Conservation (phyloP, 2,113 vertebrate species). For the Aphyosemion australe region DNA sequence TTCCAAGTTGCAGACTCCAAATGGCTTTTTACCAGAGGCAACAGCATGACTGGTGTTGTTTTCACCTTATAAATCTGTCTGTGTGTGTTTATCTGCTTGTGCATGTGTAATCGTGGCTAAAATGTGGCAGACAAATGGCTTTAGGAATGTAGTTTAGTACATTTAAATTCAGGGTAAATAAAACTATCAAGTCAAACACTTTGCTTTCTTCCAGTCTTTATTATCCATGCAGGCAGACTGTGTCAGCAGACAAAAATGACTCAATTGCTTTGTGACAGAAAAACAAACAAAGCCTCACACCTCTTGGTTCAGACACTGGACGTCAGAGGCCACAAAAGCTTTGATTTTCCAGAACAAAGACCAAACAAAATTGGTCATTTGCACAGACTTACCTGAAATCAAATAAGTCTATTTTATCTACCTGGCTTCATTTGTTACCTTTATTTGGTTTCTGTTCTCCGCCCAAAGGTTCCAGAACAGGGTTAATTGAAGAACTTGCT, state of each 20-base stretch:
- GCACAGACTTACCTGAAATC: conserved; percentile 8
- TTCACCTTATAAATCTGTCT: background rate
- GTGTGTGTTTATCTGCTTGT: background rate
- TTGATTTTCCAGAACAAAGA: background rate
- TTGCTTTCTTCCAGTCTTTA: conserved; percentile 4
- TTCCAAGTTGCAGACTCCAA: conserved; percentile 36
- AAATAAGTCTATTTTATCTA: conserved; percentile 10
- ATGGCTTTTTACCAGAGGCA: conserved; percentile 16
- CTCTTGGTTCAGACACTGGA: background rate
- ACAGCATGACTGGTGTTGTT: background rate
- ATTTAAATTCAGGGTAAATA: background rate
- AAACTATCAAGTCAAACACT: conserved; percentile 16
- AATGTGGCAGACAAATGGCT: background rate
- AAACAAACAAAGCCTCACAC: background rate
- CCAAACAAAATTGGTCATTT: conserved; percentile 1
- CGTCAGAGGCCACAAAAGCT: conserved; percentile 3
- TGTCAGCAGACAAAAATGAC: background rate
- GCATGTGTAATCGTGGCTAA: background rate
- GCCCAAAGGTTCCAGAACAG: conserved; percentile 14
- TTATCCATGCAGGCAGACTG: conserved; percentile 13
- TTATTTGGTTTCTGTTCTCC: background rate
- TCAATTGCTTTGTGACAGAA: background rate
- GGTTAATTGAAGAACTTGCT: conserved; percentile 29
- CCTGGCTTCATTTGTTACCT: conserved; percentile 14
- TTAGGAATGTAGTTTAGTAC: no score